Base-by-base conservation (phyloP, 2,888 invertebrate species). In the Nephrocerus scutellatus region DNA sequence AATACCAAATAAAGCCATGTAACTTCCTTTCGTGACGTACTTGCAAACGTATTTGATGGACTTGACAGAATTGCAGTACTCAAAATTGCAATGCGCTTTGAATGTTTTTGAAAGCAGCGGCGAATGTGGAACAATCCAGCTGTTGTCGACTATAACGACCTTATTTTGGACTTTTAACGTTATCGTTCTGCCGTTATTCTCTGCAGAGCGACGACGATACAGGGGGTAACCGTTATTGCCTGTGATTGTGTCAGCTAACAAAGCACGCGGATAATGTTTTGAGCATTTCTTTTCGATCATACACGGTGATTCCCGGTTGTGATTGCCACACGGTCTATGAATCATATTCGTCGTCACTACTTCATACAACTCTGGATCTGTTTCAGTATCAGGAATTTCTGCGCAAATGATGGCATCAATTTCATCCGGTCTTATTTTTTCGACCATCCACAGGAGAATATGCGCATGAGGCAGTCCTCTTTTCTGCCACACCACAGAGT, bases 1-100 rank as follows among this genome's bases (percentile, higher is more conserved):
- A n/a, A n/a, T n/a, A n/a, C n/a, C n/a, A n/a, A n/a, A n/a, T n/a
- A n/a, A n/a, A n/a, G n/a, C n/a, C 57, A 56, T 56, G 43, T 62
- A 61, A 44, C 56, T 57, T 23, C 62, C 62, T 58, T 67, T 68
- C 34, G 51, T 61, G 20, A 68, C 58, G 50, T 68, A 69, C n/a
- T 30, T 36, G 13, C 30, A 36, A 23, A 30, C 16, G 23, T 36
- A 30, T 30, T 30, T 30, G 5, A 26, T 34, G 6, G 26, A 16
- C 12, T 35, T 18, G 4, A 37, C 22, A 10, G 31, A 68, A 49
- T 52, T 56, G 43, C 66, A 70, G 39, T 33, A 56, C 41, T 67
- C 63, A 9, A 67, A 60, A 48, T 66, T 65, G 9, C 58, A 56
- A 43, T 65, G 62, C 5, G 59, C 54, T 32, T 60, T 44, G 35